Percentiles rank a stretch among this genome's conserved stretches.
Conservation (phyloP, 35 echinoderm and acorn worm genomes). For the Anneissia japonica region DNA sequence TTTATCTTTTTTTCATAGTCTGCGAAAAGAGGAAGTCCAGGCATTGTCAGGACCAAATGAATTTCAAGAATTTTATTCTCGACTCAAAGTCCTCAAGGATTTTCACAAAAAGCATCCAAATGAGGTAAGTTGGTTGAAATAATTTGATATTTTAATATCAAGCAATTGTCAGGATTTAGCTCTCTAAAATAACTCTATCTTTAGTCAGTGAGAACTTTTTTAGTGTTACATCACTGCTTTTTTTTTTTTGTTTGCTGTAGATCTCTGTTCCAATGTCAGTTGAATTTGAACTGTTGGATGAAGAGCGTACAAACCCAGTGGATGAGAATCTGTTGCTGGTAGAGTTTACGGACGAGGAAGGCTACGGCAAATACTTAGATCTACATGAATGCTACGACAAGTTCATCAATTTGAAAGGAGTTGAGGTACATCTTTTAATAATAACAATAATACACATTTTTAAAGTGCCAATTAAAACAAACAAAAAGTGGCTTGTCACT, state of each 20-base stretch:
- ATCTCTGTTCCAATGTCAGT: slow-evolving; percentile 93
- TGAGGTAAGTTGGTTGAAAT: slow-evolving; percentile 65
- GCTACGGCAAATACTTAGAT: slow-evolving; percentile 97
- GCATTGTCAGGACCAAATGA: slow-evolving; percentile 96
- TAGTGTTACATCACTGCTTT: neutral
- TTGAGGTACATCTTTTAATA: no score
- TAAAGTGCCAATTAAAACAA: no score
- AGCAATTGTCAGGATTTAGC: no score
- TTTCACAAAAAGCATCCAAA: slow-evolving; percentile 98
- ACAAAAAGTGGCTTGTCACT: no score
- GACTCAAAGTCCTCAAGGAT: slow-evolving; percentile 90
- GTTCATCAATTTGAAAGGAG: slow-evolving; percentile 85
- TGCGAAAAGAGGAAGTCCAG: slow-evolving; percentile 85
- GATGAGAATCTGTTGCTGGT: slow-evolving; percentile 67
- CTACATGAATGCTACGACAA: slow-evolving; percentile 97
- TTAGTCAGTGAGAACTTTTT: neutral
- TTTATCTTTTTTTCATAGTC: slow-evolving; percentile 1
- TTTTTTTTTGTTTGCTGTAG: slow-evolving; percentile 25
- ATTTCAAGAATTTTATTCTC: slow-evolving; percentile 87
- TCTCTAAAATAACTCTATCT: neutral
- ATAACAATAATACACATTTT: no score
- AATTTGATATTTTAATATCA: no score
- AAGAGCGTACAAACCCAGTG: slow-evolving; percentile 70
- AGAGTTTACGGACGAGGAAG: slow-evolving; percentile 94
- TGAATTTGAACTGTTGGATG: slow-evolving; percentile 75